Conservation (phyloP, 1,140 invertebrate species). For the Pseudomyrmex concolor region DNA sequence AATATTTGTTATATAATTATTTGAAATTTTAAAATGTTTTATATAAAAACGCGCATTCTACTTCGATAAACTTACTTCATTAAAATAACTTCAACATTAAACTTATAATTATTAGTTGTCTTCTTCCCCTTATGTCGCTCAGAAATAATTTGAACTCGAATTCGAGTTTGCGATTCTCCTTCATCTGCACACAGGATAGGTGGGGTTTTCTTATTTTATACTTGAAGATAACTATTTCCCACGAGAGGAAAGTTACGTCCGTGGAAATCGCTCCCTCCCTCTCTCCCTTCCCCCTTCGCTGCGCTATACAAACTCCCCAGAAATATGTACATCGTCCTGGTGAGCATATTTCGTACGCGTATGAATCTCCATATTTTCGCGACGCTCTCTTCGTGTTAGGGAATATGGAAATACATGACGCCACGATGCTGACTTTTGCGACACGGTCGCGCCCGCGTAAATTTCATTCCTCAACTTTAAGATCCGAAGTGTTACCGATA, state of each 20-base stretch:
- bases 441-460: neutral
- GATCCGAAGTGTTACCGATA: neutral
- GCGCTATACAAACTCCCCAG: conserved; percentile 7
- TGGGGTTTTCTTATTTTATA: neutral
- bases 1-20: too few species aligned
- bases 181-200: neutral
- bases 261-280: neutral
- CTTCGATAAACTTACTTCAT: too few species aligned
- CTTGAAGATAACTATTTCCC: neutral
- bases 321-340: neutral
- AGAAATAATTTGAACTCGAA: neutral
- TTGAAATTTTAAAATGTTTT: too few species aligned
- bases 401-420: conserved; percentile 10
- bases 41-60: too few species aligned
- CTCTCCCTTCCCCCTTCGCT: neutral
- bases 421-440: conserved; percentile 18
- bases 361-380: conserved; percentile 44
- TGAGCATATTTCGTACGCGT: neutral
- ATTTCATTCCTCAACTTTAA: conserved; percentile 14
- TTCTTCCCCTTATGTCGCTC: neutral
- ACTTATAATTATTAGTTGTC: too few species aligned
- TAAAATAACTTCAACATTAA: too few species aligned
- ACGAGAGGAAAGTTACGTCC: conserved; percentile 17
- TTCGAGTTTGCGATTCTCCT: neutral
- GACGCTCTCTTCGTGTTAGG: conserved; percentile 13